These are phyloP conservation scores for Maniola hyperantus DNA, from an alignment of 2,888 invertebrate genomes.

Conservation along the genomic window DNA sequence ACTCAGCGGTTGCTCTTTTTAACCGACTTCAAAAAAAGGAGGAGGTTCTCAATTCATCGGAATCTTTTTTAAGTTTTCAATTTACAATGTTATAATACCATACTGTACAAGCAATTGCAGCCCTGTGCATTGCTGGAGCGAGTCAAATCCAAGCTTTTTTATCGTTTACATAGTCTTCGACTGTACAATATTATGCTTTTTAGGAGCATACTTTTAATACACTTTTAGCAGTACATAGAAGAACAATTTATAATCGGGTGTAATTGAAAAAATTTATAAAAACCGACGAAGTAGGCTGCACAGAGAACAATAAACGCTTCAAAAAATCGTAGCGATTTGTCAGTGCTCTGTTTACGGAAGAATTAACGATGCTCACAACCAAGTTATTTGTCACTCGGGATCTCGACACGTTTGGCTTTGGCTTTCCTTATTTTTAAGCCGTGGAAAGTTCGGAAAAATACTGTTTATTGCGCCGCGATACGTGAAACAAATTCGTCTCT, in stretches of 20 bases:
- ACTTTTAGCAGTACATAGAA: background rate
- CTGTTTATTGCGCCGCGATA: conserved; percentile 29
- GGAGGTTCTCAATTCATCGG: too few relatives aligned
- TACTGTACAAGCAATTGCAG: too few relatives aligned
- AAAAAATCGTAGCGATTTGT: conserved; percentile 41
- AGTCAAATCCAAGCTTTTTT: too few relatives aligned
- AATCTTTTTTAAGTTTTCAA: too few relatives aligned
- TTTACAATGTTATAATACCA: too few relatives aligned
- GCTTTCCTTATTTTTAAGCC: conserved; percentile 45
- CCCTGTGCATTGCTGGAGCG: too few relatives aligned
- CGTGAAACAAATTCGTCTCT: conserved; percentile 18
- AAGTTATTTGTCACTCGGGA: conserved; percentile 47
- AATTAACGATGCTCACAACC: conserved; percentile 42
- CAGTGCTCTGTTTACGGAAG: conserved; percentile 38
- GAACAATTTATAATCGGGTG: background rate
- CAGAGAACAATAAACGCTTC: conserved; percentile 29
- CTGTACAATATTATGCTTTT: too few relatives aligned
- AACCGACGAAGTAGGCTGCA: background rate
- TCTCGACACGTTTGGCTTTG: conserved; percentile 44
- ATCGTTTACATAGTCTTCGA: too few relatives aligned
- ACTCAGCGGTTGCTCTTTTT: too few relatives aligned
- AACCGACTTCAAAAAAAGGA: too few relatives aligned
- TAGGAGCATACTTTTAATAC: too few relatives aligned
- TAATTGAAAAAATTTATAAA: conserved; percentile 4
- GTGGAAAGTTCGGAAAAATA: conserved; percentile 33